Conservation (phyloP, 2,113 vertebrate species). For the Sterrhoptilus dennistouni region DNA sequence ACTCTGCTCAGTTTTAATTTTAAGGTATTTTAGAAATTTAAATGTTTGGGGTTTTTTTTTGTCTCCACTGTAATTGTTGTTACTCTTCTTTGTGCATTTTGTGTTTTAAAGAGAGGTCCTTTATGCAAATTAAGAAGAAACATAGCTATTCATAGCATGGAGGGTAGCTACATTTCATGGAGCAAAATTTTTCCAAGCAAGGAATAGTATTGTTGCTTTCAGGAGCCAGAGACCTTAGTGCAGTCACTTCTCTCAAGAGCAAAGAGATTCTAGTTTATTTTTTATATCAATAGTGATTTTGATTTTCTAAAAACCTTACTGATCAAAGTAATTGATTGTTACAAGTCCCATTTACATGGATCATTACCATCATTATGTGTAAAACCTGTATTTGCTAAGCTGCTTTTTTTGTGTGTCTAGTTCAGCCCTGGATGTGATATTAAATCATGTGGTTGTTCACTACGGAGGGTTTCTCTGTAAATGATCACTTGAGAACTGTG, state of each 20-base stretch:
- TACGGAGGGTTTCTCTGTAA: background rate
- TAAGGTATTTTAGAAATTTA: background rate
- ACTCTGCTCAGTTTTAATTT: background rate
- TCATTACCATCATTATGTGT: background rate
- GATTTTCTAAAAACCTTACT: background rate
- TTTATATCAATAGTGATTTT: background rate
- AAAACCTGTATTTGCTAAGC: background rate
- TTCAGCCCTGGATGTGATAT: background rate
- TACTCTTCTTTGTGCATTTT: background rate
- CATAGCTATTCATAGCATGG: accelerated
- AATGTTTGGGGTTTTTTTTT: background rate
- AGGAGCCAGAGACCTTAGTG: background rate
- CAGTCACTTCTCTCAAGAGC: background rate
- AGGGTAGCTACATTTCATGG: background rate
- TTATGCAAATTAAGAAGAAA: background rate
- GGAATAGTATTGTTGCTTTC: background rate
- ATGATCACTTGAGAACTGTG: background rate
- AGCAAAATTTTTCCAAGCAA: background rate
- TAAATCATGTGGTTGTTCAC: accelerated
- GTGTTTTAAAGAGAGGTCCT: background rate
- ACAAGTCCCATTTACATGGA: background rate
- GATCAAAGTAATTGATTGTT: background rate
- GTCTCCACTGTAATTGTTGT: background rate
- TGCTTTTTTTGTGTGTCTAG: background rate
- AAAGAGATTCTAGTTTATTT: background rate